Conservation (phyloP, 2,888 invertebrate genomes). For the Acanthoscelides obtectus region DNA sequence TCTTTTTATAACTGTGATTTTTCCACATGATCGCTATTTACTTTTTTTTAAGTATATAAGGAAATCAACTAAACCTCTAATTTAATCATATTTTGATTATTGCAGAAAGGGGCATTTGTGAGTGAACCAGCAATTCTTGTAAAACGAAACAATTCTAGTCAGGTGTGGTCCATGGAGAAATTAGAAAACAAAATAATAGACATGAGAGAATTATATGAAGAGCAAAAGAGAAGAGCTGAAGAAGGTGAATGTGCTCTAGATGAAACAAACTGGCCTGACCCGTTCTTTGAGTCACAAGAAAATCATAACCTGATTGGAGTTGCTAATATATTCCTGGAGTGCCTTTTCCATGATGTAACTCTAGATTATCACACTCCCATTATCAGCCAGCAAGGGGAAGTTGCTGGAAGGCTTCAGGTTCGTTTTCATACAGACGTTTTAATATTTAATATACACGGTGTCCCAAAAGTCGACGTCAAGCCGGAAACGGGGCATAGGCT, state of each 20-base stretch:
- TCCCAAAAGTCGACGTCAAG: no score
- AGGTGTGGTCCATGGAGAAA: constrained; percentile 99
- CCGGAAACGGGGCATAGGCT: no score
- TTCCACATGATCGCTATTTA: background rate
- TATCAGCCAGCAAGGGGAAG: constrained; percentile 98
- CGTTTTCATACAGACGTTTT: constrained; percentile 11
- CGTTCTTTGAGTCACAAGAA: constrained; percentile 96
- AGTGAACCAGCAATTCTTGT: constrained; percentile 98
- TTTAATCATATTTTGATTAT: no score
- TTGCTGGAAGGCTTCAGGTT: constrained; percentile 82
- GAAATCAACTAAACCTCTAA: no score
- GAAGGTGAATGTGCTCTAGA: constrained; percentile 27
- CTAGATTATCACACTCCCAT: constrained; percentile 97
- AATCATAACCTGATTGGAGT: constrained; percentile 98
- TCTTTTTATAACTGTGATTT: background rate
- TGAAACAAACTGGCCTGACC: constrained; percentile 63
- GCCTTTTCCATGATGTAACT: constrained; percentile 86
- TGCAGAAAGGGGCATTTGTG: constrained; percentile 85
- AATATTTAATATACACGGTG: no score
- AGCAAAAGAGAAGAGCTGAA: constrained; percentile 59
- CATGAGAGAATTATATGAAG: constrained; percentile 97
- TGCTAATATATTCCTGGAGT: constrained; percentile 95
- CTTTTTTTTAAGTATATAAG: no score
- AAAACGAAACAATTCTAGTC: constrained; percentile 76
- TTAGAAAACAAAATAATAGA: constrained; percentile 96